A percentile compares a stretch with the other conserved stretches of the same genome.
These are phyloP conservation scores for Heteromyza rotundicornis DNA, from an alignment of 2,888 invertebrate genomes.

Conservation along the genomic window DNA sequence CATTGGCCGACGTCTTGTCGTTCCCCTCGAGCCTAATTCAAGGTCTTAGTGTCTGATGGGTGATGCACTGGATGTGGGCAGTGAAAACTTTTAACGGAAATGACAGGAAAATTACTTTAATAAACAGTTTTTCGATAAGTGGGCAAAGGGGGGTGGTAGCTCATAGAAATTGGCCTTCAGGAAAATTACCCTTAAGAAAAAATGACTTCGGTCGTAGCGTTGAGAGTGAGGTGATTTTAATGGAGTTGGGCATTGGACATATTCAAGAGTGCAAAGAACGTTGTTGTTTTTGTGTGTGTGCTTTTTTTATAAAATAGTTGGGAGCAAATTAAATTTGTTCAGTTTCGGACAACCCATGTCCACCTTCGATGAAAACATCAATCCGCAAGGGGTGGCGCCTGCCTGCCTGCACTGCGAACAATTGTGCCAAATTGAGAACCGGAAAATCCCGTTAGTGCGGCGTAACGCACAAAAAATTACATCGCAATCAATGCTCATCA, in stretches of 20 bases:
- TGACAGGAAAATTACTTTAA: conserved; percentile 14
- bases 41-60: neutral
- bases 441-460: neutral
- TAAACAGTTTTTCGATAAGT: neutral
- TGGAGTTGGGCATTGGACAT: neutral
- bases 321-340: no score
- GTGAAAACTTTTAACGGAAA: neutral
- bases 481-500: neutral
- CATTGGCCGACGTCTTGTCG: neutral
- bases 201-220: neutral
- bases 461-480: conserved; percentile 2
- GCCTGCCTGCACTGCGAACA: neutral
- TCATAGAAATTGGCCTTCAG: no score
- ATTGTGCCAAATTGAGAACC: neutral
- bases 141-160: neutral
- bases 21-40: conserved; percentile 5
- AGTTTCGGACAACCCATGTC: neutral
- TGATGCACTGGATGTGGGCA: neutral
- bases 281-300: neutral
- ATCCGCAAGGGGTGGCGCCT: no score
- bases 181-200: neutral
- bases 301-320: neutral
- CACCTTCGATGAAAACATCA: neutral
- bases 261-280: neutral
- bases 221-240: neutral